Percentiles rank a stretch among this genome's conserved stretches.
Conservation (phyloP, 2,888 invertebrate species). For the Minunthozetes semirufus region DNA sequence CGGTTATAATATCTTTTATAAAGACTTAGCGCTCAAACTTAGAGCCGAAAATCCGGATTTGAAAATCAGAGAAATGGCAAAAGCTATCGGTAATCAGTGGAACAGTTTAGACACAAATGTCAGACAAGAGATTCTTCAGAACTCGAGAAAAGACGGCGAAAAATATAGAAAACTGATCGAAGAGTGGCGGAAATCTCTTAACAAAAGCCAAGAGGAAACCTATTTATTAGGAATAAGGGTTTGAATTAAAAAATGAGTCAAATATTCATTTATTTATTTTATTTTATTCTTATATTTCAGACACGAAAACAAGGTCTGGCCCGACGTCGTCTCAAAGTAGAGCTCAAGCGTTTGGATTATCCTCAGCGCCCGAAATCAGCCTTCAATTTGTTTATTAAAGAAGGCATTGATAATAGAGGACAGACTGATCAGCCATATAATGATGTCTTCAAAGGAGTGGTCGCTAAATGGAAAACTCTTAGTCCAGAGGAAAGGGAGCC, state of each 20-base stretch:
- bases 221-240: background rate
- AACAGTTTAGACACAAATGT: background rate
- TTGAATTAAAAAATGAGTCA: constrained; percentile 7
- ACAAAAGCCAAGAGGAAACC: background rate
- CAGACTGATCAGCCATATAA: background rate
- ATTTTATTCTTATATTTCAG: constrained; percentile 16
- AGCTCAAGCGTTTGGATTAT: constrained; percentile 27
- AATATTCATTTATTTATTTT: too few species aligned
- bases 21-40: background rate
- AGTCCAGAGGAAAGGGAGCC: background rate
- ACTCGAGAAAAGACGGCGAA: background rate
- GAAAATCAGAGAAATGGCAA: background rate
- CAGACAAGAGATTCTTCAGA: background rate
- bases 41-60: background rate
- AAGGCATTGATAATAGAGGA: background rate
- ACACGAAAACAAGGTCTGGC: background rate
- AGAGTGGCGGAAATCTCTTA: constrained; percentile 11
- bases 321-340: constrained; percentile 18
- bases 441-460: background rate
- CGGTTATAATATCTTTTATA: constrained; percentile 18
- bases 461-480: constrained; percentile 24
- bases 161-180: background rate
- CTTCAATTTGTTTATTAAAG: constrained; percentile 24
- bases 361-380: constrained; percentile 18
- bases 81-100: background rate